Evolutionary conservation across 2,113 vertebrate genomes (phyloP), one percentile per base, ranked within the genome.

Genomic region (Chrysemys picta): DNA sequence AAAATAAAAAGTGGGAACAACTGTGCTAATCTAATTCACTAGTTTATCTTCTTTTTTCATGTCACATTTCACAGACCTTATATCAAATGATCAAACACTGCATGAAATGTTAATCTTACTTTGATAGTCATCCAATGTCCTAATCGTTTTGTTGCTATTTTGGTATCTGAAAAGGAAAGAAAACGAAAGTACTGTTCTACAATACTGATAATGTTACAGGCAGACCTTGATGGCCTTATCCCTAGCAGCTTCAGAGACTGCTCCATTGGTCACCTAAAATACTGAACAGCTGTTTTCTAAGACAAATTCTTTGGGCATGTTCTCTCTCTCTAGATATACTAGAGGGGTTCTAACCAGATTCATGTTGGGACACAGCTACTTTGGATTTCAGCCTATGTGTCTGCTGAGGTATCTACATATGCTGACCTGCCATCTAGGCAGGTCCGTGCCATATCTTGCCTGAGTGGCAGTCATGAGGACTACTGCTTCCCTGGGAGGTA

Each of bases 351-450:
- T 76, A 95, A 87, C 3, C 50, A 84, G 45, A 76, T 54, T 80
- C 78, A 80, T 90, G 19, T 57, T 79, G 80, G 65, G 82, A 92
- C 31, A 95, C 2, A 52, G 16, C 79, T 87, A 88, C 27, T 96
- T 91, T 84, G n/a, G 38, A 75, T 91, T 86, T 82, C 50, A 75
- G 10, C 29, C 52, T 83, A 50, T 27, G 22, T 82, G 47, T 75
- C 75, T 87, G 89, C 21, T 82, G n/a, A 89, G n/a, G 38, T 59
- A 79, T 27, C 53, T 62, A 4, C 35, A 35, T 50, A 89, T 0
- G 16, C 21, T 91, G 47, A 94, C 38, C 14, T 94, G 8, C 76
- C 96, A n/a, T 83, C 21, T 76, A 57, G 89, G 85, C 57, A 22
- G 42, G 9, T 24, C 22, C 90, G 57, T 87, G 81, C 2, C 85